These are phyloP conservation scores for Sylvilagus bachmani DNA, from an alignment of 2,113 vertebrate species.

Conservation along the genomic window DNA sequence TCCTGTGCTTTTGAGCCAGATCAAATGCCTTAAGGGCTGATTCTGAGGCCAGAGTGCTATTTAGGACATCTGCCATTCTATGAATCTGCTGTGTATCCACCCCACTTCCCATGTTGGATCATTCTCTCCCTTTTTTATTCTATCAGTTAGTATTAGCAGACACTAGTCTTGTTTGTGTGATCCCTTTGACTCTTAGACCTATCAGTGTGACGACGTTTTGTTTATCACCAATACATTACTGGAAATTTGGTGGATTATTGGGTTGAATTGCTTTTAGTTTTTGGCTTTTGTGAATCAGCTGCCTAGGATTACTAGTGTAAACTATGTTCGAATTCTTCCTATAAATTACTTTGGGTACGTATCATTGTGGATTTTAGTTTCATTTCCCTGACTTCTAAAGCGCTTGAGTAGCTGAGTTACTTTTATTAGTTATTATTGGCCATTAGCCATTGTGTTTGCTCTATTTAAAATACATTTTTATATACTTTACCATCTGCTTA, in stretches of 20 bases:
- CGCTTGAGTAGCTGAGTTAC: not conserved
- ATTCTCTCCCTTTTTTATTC: too few relatives aligned
- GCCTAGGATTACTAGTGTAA: not conserved
- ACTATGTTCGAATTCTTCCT: not conserved
- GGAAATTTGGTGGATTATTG: not conserved
- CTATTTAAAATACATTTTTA: constrained; percentile 23
- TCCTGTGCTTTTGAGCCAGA: too few relatives aligned
- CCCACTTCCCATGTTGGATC: too few relatives aligned
- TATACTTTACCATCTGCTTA: not conserved
- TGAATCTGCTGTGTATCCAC: too few relatives aligned
- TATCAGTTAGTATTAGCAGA: too few relatives aligned
- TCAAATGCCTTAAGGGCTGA: too few relatives aligned
- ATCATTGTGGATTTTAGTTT: constrained; percentile 9
- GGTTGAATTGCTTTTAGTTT: not conserved
- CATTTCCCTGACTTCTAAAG: not conserved
- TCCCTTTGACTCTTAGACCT: too few relatives aligned
- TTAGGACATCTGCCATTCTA: too few relatives aligned
- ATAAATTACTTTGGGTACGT: not conserved
- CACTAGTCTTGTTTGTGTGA: too few relatives aligned
- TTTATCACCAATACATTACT: not conserved
- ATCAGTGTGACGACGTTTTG: too few relatives aligned
- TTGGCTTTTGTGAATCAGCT: not conserved
- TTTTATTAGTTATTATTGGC: constrained; percentile 17
- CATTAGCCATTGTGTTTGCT: not conserved
- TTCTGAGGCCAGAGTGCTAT: too few relatives aligned